Evolutionary conservation across 2,113 vertebrate species (phyloP).

Genomic region (Zootoca vivipara): DNA sequence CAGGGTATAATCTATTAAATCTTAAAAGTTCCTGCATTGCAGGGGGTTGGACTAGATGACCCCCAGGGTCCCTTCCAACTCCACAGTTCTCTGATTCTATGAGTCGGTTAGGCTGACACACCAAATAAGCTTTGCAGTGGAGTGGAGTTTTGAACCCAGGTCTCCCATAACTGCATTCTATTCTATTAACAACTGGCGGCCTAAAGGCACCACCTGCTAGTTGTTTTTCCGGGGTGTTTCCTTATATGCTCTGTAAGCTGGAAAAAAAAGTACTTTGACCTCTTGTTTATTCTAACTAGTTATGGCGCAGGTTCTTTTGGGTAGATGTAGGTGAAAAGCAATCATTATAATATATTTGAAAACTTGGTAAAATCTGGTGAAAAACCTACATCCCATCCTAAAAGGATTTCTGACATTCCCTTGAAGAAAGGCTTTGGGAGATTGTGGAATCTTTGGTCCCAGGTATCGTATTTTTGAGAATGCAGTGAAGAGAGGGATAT

Average conservation of each 20-base stretch:
- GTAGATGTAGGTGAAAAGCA: conserved; percentile 34
- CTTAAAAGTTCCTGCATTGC: not conserved
- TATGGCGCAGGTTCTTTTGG: not conserved
- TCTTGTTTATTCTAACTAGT: conserved; percentile 31
- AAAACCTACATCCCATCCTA: not conserved
- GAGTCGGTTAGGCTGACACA: not conserved
- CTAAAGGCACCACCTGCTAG: not conserved
- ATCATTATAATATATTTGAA: not conserved
- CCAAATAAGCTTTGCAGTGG: not conserved
- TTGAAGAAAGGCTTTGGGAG: conserved; percentile 41
- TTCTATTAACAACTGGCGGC: not conserved
- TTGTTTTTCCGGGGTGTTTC: not conserved
- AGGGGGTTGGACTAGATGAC: not conserved
- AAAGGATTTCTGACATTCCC: not conserved
- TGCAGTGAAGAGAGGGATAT: conserved; percentile 38
- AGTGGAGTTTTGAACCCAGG: not conserved
- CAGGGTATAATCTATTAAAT: not conserved
- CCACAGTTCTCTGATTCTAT: too few relatives aligned
- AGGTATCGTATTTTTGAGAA: conserved; percentile 47
- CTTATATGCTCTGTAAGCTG: not conserved
- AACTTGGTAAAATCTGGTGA: not conserved
- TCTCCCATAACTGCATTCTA: not conserved
- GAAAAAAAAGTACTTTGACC: not conserved
- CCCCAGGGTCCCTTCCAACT: not conserved
- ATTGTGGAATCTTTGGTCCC: conserved; percentile 43